These are phyloP conservation scores for Apis laboriosa DNA, from an alignment of 1,140 invertebrate genomes.

Conservation along the genomic window DNA sequence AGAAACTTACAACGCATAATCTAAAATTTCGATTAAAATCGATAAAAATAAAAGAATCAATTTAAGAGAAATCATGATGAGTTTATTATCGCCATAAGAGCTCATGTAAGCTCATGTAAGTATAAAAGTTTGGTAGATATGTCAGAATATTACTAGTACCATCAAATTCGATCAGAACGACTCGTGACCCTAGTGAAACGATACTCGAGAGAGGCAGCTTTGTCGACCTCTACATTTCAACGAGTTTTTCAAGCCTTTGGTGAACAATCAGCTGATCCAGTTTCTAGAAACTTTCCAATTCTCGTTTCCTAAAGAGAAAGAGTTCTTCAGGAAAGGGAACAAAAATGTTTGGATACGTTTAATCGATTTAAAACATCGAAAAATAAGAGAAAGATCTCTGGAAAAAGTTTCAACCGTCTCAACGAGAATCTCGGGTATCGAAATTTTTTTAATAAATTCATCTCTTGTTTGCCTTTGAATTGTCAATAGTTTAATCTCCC, in stretches of 20 bases:
- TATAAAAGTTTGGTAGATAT: too few species aligned
- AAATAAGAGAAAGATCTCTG: constrained; percentile 35
- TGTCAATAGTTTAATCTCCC: too few species aligned
- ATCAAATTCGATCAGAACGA: constrained; percentile 45
- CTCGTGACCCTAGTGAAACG: constrained; percentile 50
- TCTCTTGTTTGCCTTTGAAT: neutral
- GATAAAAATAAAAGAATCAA: too few species aligned
- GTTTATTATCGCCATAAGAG: neutral
- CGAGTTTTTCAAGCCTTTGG: constrained; percentile 60
- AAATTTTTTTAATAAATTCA: constrained; percentile 10
- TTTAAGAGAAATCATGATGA: neutral
- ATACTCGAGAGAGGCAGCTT: constrained; percentile 39
- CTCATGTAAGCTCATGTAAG: too few species aligned
- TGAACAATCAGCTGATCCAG: constrained; percentile 57
- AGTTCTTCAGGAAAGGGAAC: constrained; percentile 17
- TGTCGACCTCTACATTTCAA: constrained; percentile 61
- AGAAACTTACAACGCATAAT: too few species aligned
- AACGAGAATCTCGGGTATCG: neutral
- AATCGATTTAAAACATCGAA: constrained; percentile 50
- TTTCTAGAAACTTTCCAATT: constrained; percentile 45
- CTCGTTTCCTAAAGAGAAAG: constrained; percentile 5
- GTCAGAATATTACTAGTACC: neutral
- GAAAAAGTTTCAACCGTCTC: constrained; percentile 34
- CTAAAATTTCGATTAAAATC: too few species aligned
- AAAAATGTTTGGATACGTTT: constrained; percentile 47